Percentiles rank a stretch among this genome's conserved stretches.
These are phyloP conservation scores for Polymixis lichenea DNA, from an alignment of 2,888 invertebrate species.

Conservation along the genomic window DNA sequence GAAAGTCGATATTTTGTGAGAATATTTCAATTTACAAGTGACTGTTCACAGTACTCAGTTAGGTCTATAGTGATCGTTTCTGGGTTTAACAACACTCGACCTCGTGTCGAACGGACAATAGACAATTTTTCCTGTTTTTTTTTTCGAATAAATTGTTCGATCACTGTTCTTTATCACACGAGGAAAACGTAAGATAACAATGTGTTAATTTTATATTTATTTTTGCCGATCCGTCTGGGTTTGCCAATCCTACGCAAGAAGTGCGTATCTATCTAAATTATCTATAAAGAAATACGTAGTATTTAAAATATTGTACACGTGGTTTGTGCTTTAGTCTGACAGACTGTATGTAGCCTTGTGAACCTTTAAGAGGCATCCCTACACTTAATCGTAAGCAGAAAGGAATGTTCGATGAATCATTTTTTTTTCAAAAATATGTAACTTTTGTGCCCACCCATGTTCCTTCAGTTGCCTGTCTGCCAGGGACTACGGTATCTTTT, in stretches of 20 bases:
- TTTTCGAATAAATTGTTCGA: conserved; percentile 9
- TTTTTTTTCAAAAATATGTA: not conserved
- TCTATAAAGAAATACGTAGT: conserved; percentile 19
- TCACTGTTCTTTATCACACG: conserved; percentile 17
- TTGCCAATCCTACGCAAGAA: not conserved
- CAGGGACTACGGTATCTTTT: too few species aligned
- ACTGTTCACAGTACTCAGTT: not conserved
- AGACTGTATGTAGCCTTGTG: conserved; percentile 11
- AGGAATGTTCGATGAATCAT: not conserved
- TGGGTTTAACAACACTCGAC: not conserved
- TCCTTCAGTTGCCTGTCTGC: too few species aligned
- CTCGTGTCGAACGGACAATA: conserved; percentile 12
- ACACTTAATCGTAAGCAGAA: not conserved
- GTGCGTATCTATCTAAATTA: conserved; percentile 14
- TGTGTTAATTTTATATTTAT: conserved; percentile 29
- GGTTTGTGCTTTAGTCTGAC: not conserved
- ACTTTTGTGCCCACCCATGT: too few species aligned
- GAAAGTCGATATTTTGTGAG: not conserved
- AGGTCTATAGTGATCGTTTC: not conserved
- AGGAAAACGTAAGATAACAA: conserved; percentile 18
- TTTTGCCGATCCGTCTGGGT: conserved; percentile 4
- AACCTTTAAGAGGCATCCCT: conserved; percentile 3
- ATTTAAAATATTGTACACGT: conserved; percentile 8
- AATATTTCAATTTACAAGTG: not conserved
- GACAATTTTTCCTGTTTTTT: conserved; percentile 28